A percentile compares a stretch with the other conserved stretches of the same genome.
Conservation (phyloP, 2,797 vertebrate genomes). For the Pachyuromys duprasi region DNA sequence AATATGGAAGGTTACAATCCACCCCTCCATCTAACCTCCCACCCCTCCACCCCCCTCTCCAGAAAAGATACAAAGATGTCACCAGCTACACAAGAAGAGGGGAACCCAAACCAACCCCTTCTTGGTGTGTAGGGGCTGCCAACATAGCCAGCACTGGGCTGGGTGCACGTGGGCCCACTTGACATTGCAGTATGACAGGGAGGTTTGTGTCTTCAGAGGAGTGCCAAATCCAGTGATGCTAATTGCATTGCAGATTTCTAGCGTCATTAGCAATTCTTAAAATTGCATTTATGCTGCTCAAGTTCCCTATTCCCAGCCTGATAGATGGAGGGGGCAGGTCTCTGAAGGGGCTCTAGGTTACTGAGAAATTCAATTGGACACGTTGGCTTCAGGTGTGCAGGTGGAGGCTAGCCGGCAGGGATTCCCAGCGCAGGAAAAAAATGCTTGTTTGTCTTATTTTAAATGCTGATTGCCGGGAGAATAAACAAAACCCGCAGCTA, state of each 20-base stretch:
- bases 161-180: constrained; percentile 58
- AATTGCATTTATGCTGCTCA: constrained; percentile 86
- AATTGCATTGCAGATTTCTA: constrained; percentile 89
- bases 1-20: constrained; percentile 32
- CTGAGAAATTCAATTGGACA: constrained; percentile 77
- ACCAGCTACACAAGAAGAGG: constrained; percentile 25
- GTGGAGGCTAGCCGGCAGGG: constrained; percentile 70
- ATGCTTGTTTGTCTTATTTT: constrained; percentile 82
- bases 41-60: too few relatives aligned
- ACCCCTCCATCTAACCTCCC: constrained; percentile 39
- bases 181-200: constrained; percentile 70
- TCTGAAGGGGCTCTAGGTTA: constrained; percentile 71
- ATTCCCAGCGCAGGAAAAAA: constrained; percentile 74
- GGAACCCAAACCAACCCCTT: constrained; percentile 62
- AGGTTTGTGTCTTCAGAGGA: constrained; percentile 86
- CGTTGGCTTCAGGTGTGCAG: constrained; percentile 67
- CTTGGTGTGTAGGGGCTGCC: constrained; percentile 76
- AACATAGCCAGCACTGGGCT: constrained; percentile 71
- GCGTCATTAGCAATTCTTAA: constrained; percentile 88
- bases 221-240: constrained; percentile 88
- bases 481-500: constrained; percentile 80
- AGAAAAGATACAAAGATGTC: constrained; percentile 68
- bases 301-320: constrained; percentile 86
- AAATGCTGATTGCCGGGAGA: constrained; percentile 81
- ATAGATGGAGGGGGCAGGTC: constrained; percentile 70